Evolutionary conservation across 2,888 invertebrate species (phyloP), one percentile per base, ranked within the genome.

Genomic region (Volucella bombylans): DNA sequence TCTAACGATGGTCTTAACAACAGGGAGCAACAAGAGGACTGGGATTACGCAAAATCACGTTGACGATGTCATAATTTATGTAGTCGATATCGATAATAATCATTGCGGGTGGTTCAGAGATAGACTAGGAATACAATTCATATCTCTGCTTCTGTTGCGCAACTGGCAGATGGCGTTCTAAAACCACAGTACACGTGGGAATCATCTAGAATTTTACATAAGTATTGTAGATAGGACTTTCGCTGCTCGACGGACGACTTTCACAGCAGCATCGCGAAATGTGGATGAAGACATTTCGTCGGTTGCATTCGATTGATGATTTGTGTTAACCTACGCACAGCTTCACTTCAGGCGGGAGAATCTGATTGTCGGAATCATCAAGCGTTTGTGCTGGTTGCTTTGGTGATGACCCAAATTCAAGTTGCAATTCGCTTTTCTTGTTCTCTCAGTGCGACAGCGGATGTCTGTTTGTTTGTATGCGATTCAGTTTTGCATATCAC

Each of bases 41-140:
- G 41, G 68, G 62, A 79, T 82, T 79, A 79, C 79, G 79, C 79
- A 83, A 83, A 83, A 57, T 74, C 62, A 54, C 47, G 38, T 54
- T 59, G 73, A 43, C 74, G 59, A 79, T 74, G 82, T 83, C 69
- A 83, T 83, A 83, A 83, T 69, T 83, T 68, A 83, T 79, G 31
- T 31, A 6, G 31, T 6, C 31, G 31, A 31, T 31, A 31, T 69
- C 49, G 59, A 65, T 73, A 82, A 73, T 39, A 59, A 4, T 45
- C 12, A 57, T 41, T 2, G 39, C n/a, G 14, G 15, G 14, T 18
- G 43, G 18, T 43, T 39, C 15, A 12, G 14, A 72, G 57, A 55
- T 50, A 67, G 59, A 71, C 47, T 15, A 11, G 9, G 10, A 67
- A 55, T 47, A 31, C 55, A 54, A 65, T 54, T 41, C 31, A 31